A percentile compares a stretch with the other conserved stretches of the same genome.
These are phyloP conservation scores for Teleogryllus oceanicus DNA, from an alignment of 2,888 invertebrate genomes.

Conservation along the genomic window DNA sequence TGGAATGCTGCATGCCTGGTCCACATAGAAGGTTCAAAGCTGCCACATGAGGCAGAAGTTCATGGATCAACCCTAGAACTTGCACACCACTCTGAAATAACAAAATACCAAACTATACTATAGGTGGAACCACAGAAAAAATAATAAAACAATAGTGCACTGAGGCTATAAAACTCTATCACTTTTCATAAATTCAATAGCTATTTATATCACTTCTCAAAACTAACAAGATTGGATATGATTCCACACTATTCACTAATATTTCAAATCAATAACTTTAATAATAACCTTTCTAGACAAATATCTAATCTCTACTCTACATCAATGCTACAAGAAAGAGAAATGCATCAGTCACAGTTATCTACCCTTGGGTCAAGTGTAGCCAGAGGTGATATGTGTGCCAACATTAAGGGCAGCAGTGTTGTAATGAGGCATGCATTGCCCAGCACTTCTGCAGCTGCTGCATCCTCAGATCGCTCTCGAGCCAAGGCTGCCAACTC, in stretches of 20 bases:
- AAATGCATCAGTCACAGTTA: slow-evolving; percentile 28
- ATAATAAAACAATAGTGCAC: no score
- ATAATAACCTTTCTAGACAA: no score
- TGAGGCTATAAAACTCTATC: no score
- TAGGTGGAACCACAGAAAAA: no score
- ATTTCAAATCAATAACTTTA: no score
- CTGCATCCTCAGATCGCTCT: slow-evolving; percentile 56
- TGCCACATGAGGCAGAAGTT: slow-evolving; percentile 82
- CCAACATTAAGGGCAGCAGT: slow-evolving; percentile 77
- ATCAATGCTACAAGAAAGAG: no score
- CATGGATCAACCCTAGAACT: slow-evolving; percentile 79
- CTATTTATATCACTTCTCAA: no score
- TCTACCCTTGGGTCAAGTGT: slow-evolving; percentile 77
- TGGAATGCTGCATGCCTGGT: slow-evolving; percentile 46
- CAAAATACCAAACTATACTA: slow-evolving; percentile 26
- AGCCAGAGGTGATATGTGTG: slow-evolving; percentile 77
- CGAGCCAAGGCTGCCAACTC: slow-evolving; percentile 74
- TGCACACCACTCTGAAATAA: slow-evolving; percentile 73
- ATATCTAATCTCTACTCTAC: no score
- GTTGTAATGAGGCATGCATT: slow-evolving; percentile 65
- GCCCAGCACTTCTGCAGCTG: slow-evolving; percentile 53
- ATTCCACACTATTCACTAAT: no score
- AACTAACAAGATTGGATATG: no score
- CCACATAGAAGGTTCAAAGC: slow-evolving; percentile 67
- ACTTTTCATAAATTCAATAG: no score